phyloP scores from a whole-genome alignment of 2,888 invertebrate genomes.

The Mactromeris polynyma region DNA sequence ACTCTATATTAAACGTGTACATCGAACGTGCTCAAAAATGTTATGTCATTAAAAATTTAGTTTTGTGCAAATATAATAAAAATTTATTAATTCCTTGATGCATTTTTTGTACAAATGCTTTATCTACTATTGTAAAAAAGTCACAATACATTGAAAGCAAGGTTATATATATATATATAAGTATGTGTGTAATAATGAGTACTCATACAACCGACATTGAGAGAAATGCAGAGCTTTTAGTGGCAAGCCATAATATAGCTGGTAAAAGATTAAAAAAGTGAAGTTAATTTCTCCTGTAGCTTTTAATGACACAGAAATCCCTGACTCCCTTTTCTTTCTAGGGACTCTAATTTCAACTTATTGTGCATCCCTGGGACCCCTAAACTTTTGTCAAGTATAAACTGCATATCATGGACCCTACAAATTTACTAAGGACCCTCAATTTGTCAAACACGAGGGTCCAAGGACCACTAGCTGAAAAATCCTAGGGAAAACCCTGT shows the following conservation, averaged over 20 bases:
- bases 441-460: too few species aligned
- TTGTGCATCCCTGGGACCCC: too few species aligned
- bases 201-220: background rate
- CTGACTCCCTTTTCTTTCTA: too few species aligned
- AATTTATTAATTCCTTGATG: background rate
- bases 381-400: too few species aligned
- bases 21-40: constrained; percentile 5
- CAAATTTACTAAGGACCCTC: too few species aligned
- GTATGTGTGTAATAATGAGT: background rate
- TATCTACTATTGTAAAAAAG: background rate
- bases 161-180: background rate
- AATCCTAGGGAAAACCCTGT: too few species aligned
- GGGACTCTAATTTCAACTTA: too few species aligned
- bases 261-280: background rate
- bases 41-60: background rate
- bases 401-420: too few species aligned
- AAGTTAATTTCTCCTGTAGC: too few species aligned
- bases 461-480: too few species aligned
- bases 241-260: background rate
- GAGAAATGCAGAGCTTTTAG: constrained; percentile 4
- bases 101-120: constrained; percentile 11
- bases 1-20: background rate
- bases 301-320: too few species aligned
- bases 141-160: constrained; percentile 17
- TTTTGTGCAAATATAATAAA: constrained; percentile 5